These are phyloP conservation scores for Scaptomyza montana DNA, from an alignment of 1,140 invertebrate species.

Conservation along the genomic window DNA sequence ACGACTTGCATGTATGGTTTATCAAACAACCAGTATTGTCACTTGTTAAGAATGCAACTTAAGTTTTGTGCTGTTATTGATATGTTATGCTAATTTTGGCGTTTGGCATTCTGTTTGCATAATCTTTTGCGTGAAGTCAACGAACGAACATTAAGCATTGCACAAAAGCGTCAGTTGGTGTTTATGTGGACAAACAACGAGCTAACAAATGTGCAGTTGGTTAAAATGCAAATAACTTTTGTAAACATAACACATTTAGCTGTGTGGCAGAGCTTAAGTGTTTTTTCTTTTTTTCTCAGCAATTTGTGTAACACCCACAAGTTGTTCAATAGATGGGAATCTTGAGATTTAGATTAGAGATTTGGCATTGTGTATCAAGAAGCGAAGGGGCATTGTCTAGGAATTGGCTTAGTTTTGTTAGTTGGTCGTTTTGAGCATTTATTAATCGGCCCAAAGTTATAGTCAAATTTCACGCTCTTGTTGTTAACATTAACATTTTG, in stretches of 20 bases:
- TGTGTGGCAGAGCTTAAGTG: not conserved
- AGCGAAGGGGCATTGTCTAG: constrained; percentile 18
- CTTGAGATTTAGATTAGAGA: constrained; percentile 4
- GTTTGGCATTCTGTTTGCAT: constrained; percentile 1
- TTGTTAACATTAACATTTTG: constrained; percentile 37
- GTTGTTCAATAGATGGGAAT: constrained; percentile 12
- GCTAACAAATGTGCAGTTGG: constrained; percentile 21
- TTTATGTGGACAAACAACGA: constrained; percentile 35
- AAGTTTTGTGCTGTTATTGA: constrained; percentile 3
- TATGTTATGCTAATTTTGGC: not conserved
- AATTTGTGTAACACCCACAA: constrained; percentile 21
- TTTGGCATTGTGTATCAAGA: constrained; percentile 13
- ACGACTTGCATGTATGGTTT: too few species aligned
- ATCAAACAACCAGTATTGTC: not conserved
- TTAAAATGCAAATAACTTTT: constrained; percentile 23
- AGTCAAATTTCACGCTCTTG: constrained; percentile 66
- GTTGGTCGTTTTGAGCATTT: constrained; percentile 41
- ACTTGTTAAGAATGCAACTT: not conserved
- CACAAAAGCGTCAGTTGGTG: constrained; percentile 54
- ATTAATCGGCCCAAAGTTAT: constrained; percentile 61
- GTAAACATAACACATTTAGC: constrained; percentile 1
- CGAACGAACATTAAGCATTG: constrained; percentile 34
- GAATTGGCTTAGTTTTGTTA: constrained; percentile 6
- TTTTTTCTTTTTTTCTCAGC: not conserved
- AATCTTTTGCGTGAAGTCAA: constrained; percentile 35